phyloP scores from a whole-genome alignment of 2,797 vertebrate genomes.

The Xiphorhynchus erythropygius region DNA sequence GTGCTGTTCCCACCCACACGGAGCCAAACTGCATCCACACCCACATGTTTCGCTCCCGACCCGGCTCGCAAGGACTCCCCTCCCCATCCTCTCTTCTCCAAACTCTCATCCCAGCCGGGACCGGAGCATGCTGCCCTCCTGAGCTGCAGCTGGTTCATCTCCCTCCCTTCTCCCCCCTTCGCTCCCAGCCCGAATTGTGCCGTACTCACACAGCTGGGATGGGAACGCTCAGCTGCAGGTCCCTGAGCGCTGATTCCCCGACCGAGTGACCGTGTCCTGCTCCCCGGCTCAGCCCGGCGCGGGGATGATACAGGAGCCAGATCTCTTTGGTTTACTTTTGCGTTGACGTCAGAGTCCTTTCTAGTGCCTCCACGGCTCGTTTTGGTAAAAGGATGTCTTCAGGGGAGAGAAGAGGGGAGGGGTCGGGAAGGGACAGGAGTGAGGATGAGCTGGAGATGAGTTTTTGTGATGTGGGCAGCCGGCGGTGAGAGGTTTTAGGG shows the following conservation, averaged over 20 bases:
- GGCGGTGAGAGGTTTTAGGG: not conserved
- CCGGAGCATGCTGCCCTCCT: not conserved
- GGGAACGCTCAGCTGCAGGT: constrained; percentile 10
- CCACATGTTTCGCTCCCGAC: fast-evolving
- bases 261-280: not conserved
- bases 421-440: not conserved
- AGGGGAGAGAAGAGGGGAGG: constrained; percentile 30
- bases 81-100: fast-evolving
- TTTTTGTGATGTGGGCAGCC: not conserved
- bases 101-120: not conserved
- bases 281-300: constrained; percentile 7
- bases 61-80: not conserved
- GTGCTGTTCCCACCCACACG: not conserved
- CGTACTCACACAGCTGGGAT: not conserved
- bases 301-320: constrained; percentile 58
- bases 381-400: constrained; percentile 73
- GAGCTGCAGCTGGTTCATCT: not conserved
- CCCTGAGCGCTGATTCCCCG: not conserved
- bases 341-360: constrained; percentile 74
- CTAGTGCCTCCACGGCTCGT: constrained; percentile 39
- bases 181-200: not conserved
- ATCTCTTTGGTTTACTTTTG: constrained; percentile 72
- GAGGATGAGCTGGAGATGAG: not conserved
- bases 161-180: not conserved
- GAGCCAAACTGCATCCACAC: not conserved